Percentiles rank a stretch among this genome's conserved stretches.
Evolutionary conservation across 2,888 invertebrate species (phyloP).

Genomic region (Tribolium freemani): DNA sequence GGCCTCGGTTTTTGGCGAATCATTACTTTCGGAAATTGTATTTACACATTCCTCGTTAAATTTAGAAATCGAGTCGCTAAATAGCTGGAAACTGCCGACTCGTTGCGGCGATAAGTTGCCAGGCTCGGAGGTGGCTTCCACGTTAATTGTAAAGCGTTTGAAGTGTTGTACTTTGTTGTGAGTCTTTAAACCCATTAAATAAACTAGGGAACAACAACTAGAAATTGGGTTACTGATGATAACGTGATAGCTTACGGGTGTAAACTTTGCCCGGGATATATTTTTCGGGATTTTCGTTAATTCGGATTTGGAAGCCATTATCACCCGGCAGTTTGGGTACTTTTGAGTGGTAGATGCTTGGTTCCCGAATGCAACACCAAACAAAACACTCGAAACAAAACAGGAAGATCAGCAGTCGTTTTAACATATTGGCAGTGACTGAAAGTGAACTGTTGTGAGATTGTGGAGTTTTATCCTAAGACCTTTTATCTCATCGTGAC

Average conservation of each 20-base stretch:
- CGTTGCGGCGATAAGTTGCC: slow-evolving; percentile 69
- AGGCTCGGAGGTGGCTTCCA: slow-evolving; percentile 75
- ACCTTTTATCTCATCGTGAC: slow-evolving; percentile 25
- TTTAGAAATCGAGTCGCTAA: slow-evolving; percentile 74
- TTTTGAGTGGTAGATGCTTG: slow-evolving; percentile 67
- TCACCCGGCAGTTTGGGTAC: slow-evolving; percentile 80
- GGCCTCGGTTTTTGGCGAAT: slow-evolving; percentile 85
- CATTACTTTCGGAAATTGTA: slow-evolving; percentile 85
- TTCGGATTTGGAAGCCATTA: slow-evolving; percentile 86
- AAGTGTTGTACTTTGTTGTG: slow-evolving; percentile 81
- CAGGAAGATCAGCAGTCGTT: slow-evolving; percentile 7
- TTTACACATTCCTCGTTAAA: slow-evolving; percentile 90
- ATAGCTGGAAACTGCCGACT: slow-evolving; percentile 81
- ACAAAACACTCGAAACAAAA: neutral
- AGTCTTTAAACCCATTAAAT: slow-evolving; percentile 73
- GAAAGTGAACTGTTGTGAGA: neutral
- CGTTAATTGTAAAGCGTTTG: slow-evolving; percentile 82
- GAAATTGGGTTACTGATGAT: neutral
- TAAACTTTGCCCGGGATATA: slow-evolving; percentile 89
- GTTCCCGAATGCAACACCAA: slow-evolving; percentile 68
- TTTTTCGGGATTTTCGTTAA: slow-evolving; percentile 84
- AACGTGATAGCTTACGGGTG: slow-evolving; percentile 72
- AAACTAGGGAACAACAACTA: slow-evolving; percentile 49
- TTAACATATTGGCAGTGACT: slow-evolving; percentile 15
- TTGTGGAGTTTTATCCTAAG: slow-evolving; percentile 4